A percentile compares a stretch with the other conserved stretches of the same genome.
Conservation (phyloP, 2,888 invertebrate genomes). For the Melikaiella ostensackeni region DNA sequence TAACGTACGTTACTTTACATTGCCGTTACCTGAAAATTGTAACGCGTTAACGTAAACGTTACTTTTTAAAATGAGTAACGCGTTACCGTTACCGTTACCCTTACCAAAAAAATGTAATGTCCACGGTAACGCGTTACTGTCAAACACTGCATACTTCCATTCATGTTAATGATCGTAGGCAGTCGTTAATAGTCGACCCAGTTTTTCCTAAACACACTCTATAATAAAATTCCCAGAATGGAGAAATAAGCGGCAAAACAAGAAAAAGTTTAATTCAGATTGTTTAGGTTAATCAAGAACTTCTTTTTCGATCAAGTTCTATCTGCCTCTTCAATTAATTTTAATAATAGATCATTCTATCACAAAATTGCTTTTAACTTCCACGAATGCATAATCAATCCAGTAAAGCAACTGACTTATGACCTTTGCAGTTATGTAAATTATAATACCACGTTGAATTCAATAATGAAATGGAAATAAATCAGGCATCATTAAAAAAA, state of each 20-base stretch:
- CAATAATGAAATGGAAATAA: constrained; percentile 8
- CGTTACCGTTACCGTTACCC: no score
- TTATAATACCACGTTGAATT: not conserved
- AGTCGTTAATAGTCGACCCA: constrained; percentile 1
- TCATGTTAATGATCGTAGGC: constrained; percentile 8
- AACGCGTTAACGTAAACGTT: no score
- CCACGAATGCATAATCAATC: constrained; percentile 8
- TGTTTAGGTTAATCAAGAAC: not conserved
- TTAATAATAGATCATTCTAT: constrained; percentile 6
- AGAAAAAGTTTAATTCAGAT: not conserved
- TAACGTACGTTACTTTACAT: no score
- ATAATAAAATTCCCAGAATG: not conserved
- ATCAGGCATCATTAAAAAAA: not conserved
- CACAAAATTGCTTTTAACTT: not conserved
- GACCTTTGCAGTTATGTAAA: constrained; percentile 11
- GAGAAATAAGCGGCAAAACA: not conserved
- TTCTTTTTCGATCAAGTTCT: not conserved
- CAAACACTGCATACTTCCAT: no score
- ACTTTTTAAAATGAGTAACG: no score
- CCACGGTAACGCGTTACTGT: no score
- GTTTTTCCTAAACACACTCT: not conserved
- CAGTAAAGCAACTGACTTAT: not conserved
- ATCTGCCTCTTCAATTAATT: not conserved
- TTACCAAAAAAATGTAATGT: no score
- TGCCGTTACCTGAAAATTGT: no score